Evolutionary conservation across 2,888 invertebrate genomes (phyloP), one percentile per base, ranked within the genome.

Genomic region (Brachynemurus nebulosus): DNA sequence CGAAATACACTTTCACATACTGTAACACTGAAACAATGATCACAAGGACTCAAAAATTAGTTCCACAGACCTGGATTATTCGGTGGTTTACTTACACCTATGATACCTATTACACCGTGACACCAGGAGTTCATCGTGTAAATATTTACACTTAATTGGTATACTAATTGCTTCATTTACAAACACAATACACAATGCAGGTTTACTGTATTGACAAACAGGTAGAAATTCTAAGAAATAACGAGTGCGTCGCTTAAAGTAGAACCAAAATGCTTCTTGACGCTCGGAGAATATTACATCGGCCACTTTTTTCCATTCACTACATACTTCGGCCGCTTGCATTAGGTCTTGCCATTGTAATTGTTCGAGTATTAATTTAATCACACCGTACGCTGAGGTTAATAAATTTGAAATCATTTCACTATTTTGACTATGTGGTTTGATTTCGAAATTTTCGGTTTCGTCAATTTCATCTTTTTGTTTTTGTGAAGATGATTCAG

Each of bases 131-230:
- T 42, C 34, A 14, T 25, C 18, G 12, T 33, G 42, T 21, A 42
- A 25, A 19, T 30, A 20, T n/a, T 17, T 20, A 34, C 42, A 42
- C 18, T 12, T 18, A 16, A 25, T 8, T 12, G 33, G 11, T 17
- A 12, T n/a, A 16, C 14, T 18, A 11, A 34, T 34, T 19, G 16
- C 19, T 33, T 42, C 42, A 19, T 42, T 42, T 34, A 42, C 18
- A 42, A 42, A 42, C n/a, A 34, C 19, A 8, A 42, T 19, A 20
- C 42, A 42, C 16, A 42, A 42, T 9, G 33, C 17, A n/a, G 42
- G 34, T 19, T 42, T 30, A 8, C 33, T 42, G 11, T 42, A 34
- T 8, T 20, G 42, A 2, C 4, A 11, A 30, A 12, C n/a, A 5
- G n/a, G n/a, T 12, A 11, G n/a, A 11, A 30, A 11, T 30, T 14